Percentiles rank a stretch among this genome's conserved stretches.
These are phyloP conservation scores for Riparia riparia DNA, from an alignment of 2,113 vertebrate species.

Conservation along the genomic window DNA sequence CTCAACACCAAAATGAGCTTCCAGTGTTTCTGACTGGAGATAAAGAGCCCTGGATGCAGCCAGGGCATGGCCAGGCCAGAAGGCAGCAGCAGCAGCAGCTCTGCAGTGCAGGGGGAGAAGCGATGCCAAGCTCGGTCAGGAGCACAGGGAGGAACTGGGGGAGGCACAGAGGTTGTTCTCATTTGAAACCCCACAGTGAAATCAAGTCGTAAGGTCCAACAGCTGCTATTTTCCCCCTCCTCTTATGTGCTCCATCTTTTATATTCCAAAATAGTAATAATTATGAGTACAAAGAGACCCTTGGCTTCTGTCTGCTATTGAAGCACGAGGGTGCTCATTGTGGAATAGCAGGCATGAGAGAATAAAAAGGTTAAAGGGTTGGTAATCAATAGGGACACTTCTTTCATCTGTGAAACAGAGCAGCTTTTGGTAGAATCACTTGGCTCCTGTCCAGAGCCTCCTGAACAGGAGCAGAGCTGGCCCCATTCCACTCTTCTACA, in stretches of 20 bases:
- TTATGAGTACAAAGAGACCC: constrained; percentile 38
- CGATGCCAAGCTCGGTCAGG: not conserved
- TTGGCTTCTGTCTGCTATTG: constrained; percentile 29
- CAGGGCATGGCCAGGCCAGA: not conserved
- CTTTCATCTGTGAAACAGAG: constrained; percentile 13
- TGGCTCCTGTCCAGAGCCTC: constrained; percentile 32
- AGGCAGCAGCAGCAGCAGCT: not conserved
- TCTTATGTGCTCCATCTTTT: not conserved
- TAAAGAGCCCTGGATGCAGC: not conserved
- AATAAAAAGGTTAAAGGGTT: constrained; percentile 23
- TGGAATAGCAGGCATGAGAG: not conserved
- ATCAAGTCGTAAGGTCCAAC: constrained; percentile 60
- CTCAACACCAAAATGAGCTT: not conserved
- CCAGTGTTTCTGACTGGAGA: not conserved
- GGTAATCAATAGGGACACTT: constrained; percentile 28
- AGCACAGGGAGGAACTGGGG: not conserved
- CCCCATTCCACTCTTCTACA: not conserved
- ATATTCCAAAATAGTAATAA: constrained; percentile 53
- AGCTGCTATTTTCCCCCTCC: constrained; percentile 34
- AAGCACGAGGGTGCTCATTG: constrained; percentile 30
- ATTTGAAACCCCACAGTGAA: not conserved
- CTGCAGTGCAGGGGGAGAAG: not conserved
- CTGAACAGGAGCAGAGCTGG: constrained; percentile 22
- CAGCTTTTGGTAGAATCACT: constrained; percentile 9
- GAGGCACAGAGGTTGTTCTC: constrained; percentile 37